A percentile compares a stretch with the other conserved stretches of the same genome.
Evolutionary conservation across 2,797 vertebrate genomes (phyloP).

Genomic region (Enteromius fasciolatus): DNA sequence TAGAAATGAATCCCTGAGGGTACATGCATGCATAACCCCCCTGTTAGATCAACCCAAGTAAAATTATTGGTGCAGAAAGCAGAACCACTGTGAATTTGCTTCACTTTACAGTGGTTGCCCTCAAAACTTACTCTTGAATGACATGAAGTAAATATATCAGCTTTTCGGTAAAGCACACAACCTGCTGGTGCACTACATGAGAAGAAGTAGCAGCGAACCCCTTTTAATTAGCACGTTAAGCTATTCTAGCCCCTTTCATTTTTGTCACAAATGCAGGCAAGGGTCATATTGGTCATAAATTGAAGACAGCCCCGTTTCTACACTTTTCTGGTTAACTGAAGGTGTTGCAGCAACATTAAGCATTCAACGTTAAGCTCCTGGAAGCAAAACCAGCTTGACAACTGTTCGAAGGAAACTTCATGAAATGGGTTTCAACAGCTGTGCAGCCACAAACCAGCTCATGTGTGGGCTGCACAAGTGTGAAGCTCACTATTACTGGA

Average conservation of each 20-base stretch:
- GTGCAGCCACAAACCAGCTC: constrained; percentile 30
- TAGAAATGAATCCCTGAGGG: constrained; percentile 76
- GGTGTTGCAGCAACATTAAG: not conserved
- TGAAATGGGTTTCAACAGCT: constrained; percentile 40
- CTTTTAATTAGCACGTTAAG: not conserved
- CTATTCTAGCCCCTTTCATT: not conserved
- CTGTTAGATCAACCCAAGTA: constrained; percentile 78
- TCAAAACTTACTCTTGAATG: constrained; percentile 70
- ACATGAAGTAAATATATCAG: constrained; percentile 26
- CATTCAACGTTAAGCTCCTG: not conserved
- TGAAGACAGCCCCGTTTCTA: not conserved
- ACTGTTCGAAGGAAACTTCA: not conserved
- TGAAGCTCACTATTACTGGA: constrained; percentile 33
- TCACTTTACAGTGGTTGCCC: constrained; percentile 80
- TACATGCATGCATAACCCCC: constrained; percentile 78
- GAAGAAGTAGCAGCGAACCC: not conserved
- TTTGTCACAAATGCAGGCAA: not conserved
- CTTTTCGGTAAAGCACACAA: not conserved
- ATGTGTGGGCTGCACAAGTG: constrained; percentile 33
- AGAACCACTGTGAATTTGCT: constrained; percentile 77
- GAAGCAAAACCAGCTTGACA: constrained; percentile 7
- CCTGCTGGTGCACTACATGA: constrained; percentile 2
- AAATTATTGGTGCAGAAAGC: constrained; percentile 80
- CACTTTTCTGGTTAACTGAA: not conserved
- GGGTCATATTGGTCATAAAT: not conserved